These are phyloP conservation scores for Enoplosus armatus DNA, from an alignment of 2,797 vertebrate genomes.

Conservation along the genomic window DNA sequence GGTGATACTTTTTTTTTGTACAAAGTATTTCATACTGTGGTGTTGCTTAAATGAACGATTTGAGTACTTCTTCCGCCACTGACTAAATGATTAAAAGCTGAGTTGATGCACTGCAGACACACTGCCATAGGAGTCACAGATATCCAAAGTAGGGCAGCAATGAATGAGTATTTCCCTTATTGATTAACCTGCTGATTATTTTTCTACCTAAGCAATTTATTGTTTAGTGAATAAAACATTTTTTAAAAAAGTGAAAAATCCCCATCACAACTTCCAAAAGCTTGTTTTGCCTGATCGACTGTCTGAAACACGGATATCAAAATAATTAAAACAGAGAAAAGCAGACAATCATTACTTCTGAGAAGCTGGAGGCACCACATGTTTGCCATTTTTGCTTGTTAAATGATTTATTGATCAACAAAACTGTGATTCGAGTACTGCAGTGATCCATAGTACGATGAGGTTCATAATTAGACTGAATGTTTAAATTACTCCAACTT, in stretches of 20 bases:
- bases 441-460: neutral
- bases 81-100: neutral
- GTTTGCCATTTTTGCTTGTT: neutral
- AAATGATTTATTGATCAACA: neutral
- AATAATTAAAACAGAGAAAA: neutral
- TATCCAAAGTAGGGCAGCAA: neutral
- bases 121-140: neutral
- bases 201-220: neutral
- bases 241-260: neutral
- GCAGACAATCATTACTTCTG: neutral
- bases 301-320: neutral
- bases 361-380: neutral
- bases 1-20: too few relatives aligned
- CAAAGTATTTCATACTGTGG: neutral
- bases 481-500: constrained; percentile 15
- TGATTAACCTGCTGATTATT: neutral
- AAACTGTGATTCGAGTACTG: neutral
- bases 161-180: neutral
- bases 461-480: neutral
- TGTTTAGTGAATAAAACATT: neutral
- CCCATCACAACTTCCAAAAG: neutral
- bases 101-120: neutral
- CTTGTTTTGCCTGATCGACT: neutral
- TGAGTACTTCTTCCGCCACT: neutral
- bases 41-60: neutral